Conservation (phyloP, 2,797 vertebrate genomes). For the Xenentodon cancila region DNA sequence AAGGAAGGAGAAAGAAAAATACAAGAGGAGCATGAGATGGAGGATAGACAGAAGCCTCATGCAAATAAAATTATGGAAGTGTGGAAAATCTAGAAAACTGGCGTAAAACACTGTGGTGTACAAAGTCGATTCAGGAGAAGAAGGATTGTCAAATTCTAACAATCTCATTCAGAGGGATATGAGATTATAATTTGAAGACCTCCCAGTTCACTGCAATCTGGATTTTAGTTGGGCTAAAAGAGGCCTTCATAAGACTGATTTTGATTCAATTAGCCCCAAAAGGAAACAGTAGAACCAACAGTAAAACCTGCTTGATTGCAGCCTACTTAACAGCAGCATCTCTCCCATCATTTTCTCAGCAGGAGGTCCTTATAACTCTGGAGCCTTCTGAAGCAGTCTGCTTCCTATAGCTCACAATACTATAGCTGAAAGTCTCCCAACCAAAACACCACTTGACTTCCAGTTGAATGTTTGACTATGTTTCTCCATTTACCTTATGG, state of each 20-base stretch:
- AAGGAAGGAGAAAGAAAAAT: conserved; percentile 68
- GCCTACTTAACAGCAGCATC: conserved; percentile 56
- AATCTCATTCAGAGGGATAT: conserved; percentile 12
- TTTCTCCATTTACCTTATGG: conserved; percentile 4
- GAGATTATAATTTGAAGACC: conserved; percentile 15
- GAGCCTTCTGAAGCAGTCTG: conserved; percentile 29
- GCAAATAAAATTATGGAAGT: conserved; percentile 55
- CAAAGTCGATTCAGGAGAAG: conserved; percentile 10
- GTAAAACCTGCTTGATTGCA: conserved; percentile 63
- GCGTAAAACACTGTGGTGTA: conserved; percentile 39
- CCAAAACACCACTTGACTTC: conserved; percentile 37
- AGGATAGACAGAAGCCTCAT: conserved; percentile 56
- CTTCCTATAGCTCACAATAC: conserved; percentile 17
- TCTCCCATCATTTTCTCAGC: conserved; percentile 57
- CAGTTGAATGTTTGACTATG: background rate
- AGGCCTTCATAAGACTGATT: conserved; percentile 48
- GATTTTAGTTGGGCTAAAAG: conserved; percentile 22
- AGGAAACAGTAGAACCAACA: conserved; percentile 52
- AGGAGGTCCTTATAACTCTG: conserved; percentile 55
- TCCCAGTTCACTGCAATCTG: conserved; percentile 32
- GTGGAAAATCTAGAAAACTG: conserved; percentile 38
- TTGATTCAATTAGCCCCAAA: conserved; percentile 57
- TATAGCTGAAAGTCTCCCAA: conserved; percentile 21
- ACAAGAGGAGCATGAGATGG: conserved; percentile 60
- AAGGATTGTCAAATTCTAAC: conserved; percentile 15